Base-by-base conservation (phyloP, 2,797 vertebrate genomes). In the Sardinella longiceps region DNA sequence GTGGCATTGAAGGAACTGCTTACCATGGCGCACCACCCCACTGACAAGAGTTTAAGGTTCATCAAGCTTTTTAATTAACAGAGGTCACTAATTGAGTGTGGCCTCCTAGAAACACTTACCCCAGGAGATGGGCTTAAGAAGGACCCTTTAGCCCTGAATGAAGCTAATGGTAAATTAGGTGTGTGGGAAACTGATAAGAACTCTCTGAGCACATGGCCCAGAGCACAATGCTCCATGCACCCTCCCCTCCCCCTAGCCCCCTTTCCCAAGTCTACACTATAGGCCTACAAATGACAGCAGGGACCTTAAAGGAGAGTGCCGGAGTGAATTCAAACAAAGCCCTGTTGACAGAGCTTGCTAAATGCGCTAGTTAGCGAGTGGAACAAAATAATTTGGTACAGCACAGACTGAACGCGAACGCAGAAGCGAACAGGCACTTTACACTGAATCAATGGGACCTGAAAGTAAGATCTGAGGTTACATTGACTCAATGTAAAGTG, bases 51-150 rank as follows among this genome's bases (percentile, higher is more conserved):
- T 63, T n/a, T 12, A 12, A 63, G 28, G 10, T 30, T 1, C 28
- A 4, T 30, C 60, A 25, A 30, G 60, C 25, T 25, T 25, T 30
- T 63, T 63, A 63, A 63, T 28, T 63, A 28, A 11, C 25, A 12
- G 0, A 30, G 60, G 60, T 30, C 25, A 63, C 28, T 30, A 63
- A 28, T 63, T 82, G 28, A 77, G 74, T 11, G 86, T 81, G 85
- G 83, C 53, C 80, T 56, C 80, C 85, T 0, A 74, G 84, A 82
- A 82, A 80, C 83, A 66, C 84, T 48, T 30, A 25, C 25, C 50
- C 48, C 85, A 66, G 82, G 82, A 43, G 45, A 11, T 14, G 30
- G 50, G 9, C 12, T 18, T 25, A 56, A 23, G 25, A n/a, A 66
- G 82, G 14, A 60, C 53, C 33, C 30, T 60, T 30, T 50, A 15